Evolutionary conservation across 2,113 vertebrate genomes (phyloP), one percentile per base, ranked within the genome.

Genomic region (Peromyscus polionotus): DNA sequence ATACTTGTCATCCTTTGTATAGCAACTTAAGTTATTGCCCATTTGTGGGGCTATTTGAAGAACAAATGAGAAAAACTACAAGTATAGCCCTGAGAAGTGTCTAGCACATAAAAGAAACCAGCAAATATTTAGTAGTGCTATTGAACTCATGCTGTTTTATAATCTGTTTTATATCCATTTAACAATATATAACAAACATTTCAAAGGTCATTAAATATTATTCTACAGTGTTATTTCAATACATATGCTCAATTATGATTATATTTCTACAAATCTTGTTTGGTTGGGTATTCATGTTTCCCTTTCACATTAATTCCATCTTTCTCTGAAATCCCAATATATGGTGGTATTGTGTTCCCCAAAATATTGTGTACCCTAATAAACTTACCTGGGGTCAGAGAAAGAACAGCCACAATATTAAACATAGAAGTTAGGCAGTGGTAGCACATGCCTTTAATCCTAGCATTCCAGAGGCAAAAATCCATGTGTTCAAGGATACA

Each of bases 91-190:
- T 61, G 91, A 94, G 72, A 24, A 48, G 24, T 31, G 13, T 48
- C 42, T 48, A 48, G 26, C 42, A 28, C 28, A 33, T 79, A 33
- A 6, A 36, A 92, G 80, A 85, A 68, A 91, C 67, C 86, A 91
- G 51, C 39, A 59, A 86, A 81, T 80, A 80, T 65, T 95, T 75
- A 90, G 42, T 83, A 80, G 39, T 88, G 16, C 70, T 88, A 14
- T 65, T 95, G 39, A 80, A 87, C 54, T 67, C 81, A 89, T 22
- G 36, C 85, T 92, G 42, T 24, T 63, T 76, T 95, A 70, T 75
- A 93, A 76, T 73, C 39, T 54, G 4, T 61, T 94, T 91, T 65
- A 42, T 79, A 91, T 57, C 91, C 48, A 88, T 14, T 80, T 93
- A 72, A 39, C 8, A 91, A 93, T 70, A 59, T 45, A 26, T 48